phyloP scores from a whole-genome alignment of 2,113 vertebrate genomes.

The Grallaria varia region DNA sequence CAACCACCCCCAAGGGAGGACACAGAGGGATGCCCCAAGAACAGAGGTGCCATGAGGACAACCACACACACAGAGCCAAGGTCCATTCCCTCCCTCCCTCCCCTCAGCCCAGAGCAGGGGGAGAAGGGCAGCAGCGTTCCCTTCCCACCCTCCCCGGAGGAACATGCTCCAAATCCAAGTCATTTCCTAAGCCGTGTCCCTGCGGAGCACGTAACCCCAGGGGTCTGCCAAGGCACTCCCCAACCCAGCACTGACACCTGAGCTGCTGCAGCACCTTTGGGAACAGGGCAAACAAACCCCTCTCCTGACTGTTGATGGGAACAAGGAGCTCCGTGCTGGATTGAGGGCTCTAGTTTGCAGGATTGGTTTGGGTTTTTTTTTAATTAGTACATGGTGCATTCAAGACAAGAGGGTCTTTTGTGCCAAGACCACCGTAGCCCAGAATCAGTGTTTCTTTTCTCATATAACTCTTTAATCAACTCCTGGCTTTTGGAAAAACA shows the following conservation, averaged over 20 bases:
- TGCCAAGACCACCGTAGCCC: neutral
- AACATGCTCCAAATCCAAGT: neutral
- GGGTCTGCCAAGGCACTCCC: neutral
- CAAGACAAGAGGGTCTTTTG: neutral
- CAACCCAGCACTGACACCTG: rapidly evolving
- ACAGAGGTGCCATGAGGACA: neutral
- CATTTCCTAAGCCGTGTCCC: neutral
- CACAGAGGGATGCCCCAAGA: neutral
- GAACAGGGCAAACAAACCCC: neutral
- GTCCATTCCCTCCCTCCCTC: neutral
- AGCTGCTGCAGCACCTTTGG: neutral
- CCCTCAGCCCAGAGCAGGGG: neutral
- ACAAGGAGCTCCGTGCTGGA: neutral
- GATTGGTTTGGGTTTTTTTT: too few species aligned
- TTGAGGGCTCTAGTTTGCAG: neutral
- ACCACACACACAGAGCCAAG: neutral
- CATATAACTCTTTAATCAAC: neutral
- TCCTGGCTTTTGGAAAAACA: neutral
- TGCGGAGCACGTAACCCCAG: rapidly evolving
- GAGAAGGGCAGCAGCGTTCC: neutral
- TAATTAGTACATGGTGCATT: neutral
- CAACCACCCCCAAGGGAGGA: neutral
- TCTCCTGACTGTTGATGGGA: neutral
- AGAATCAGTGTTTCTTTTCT: neutral
- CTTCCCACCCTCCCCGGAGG: neutral